phyloP scores from a whole-genome alignment of 2,888 invertebrate genomes.

The Villa cingulata region DNA sequence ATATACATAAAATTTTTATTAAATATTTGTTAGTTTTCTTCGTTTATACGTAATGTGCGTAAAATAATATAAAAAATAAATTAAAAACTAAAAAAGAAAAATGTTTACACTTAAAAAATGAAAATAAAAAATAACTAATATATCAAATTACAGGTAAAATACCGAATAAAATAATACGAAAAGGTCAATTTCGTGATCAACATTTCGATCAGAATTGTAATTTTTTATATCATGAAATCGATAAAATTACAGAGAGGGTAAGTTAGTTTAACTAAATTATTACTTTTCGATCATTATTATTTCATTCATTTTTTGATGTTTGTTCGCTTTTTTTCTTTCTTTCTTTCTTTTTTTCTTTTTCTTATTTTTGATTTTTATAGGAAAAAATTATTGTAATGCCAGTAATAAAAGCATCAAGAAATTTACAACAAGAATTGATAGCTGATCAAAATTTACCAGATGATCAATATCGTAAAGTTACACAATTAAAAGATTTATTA shows the following conservation, averaged over 20 bases:
- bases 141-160: conserved; percentile 54
- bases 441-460: conserved; percentile 78
- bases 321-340: too few species aligned
- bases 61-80: too few species aligned
- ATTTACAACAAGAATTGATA: conserved; percentile 75
- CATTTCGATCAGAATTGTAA: conserved; percentile 95
- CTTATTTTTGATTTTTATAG: conserved; percentile 48
- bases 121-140: too few species aligned
- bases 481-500: conserved; percentile 80
- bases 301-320: too few species aligned
- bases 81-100: too few species aligned
- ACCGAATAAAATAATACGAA: conserved; percentile 90
- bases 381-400: conserved; percentile 95
- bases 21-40: too few species aligned
- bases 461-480: conserved; percentile 80
- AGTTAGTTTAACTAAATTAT: too few species aligned
- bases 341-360: neutral
- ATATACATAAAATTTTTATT: too few species aligned
- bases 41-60: too few species aligned
- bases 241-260: conserved; percentile 96
- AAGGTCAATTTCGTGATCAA: conserved; percentile 86
- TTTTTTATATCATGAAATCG: conserved; percentile 93
- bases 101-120: too few species aligned
- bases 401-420: conserved; percentile 72
- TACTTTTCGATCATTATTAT: too few species aligned